These are phyloP conservation scores for Synanthedon myopaeformis DNA, from an alignment of 2,888 invertebrate species.

Conservation along the genomic window DNA sequence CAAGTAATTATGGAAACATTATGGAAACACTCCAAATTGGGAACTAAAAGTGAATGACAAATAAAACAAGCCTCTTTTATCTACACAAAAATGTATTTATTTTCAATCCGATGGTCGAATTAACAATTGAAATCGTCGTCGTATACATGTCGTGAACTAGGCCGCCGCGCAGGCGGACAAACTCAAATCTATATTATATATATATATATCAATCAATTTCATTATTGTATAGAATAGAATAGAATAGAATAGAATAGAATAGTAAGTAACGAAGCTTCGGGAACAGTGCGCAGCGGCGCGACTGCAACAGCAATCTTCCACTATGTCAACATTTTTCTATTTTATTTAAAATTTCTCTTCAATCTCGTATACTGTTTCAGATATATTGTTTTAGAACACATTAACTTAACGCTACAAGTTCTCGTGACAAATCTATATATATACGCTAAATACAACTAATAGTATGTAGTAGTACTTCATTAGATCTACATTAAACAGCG, in stretches of 20 bases:
- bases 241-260: too few species aligned
- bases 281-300: too few species aligned
- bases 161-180: slow-evolving; percentile 26
- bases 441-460: slow-evolving; percentile 32
- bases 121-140: slow-evolving; percentile 63
- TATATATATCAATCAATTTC: too few species aligned
- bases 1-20: too few species aligned
- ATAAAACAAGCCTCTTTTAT: slow-evolving; percentile 37
- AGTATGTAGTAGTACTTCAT: slow-evolving; percentile 19
- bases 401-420: slow-evolving; percentile 53
- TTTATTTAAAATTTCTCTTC: slow-evolving; percentile 40
- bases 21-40: too few species aligned
- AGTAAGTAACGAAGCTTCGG: neutral
- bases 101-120: slow-evolving; percentile 66
- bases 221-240: too few species aligned
- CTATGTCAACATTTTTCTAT: slow-evolving; percentile 30
- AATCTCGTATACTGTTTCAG: slow-evolving; percentile 67
- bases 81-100: slow-evolving; percentile 70
- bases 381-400: slow-evolving; percentile 68
- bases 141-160: slow-evolving; percentile 57
- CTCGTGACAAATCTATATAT: slow-evolving; percentile 29
- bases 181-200: too few species aligned
- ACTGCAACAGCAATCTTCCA: slow-evolving; percentile 45
- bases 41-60: too few species aligned
- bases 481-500: slow-evolving; percentile 7